Base-by-base conservation (phyloP, 2,888 invertebrate species). In the Euzophera pinguis region DNA sequence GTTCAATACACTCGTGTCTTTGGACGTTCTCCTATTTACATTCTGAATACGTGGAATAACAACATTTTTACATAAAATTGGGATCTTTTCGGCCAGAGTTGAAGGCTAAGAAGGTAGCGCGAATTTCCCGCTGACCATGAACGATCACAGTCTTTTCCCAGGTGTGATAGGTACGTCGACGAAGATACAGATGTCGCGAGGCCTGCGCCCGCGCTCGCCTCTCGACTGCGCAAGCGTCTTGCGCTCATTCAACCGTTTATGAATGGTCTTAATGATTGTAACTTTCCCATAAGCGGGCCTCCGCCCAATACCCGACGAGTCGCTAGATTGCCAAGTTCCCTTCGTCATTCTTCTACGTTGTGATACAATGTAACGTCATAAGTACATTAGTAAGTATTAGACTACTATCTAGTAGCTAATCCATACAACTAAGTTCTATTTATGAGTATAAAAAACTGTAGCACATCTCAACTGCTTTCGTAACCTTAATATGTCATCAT, bases 211-310 rank as follows among this genome's bases (percentile, higher is more conserved):
- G 72, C 74, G 72, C 76, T 73, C 73, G 71, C 74, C 73, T 62
- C 55, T 58, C 61, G 73, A 74, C 74, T 68, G 77, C 78, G 76
- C 78, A 66, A 70, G 76, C 69, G 80, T 77, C 78, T 78, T 79
- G 81, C 75, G 80, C 81, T 82, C 86, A 85, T 87, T 89, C 84
- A 87, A 81, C 78, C 84, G 81, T 80, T 82, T 76, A 85, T 86
- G 86, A 87, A 88, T 87, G 88, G 80, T 79, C 67, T 82, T 83
- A 82, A 83, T 75, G 76, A 78, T 83, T 73, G 83, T 78, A 78
- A 80, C 84, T 85, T 87, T 87, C 86, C 83, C 84, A 84, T 84
- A 79, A 78, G 73, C 74, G 78, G 83, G 76, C 83, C 80, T 77
- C 77, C 76, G 78, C 76, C 73, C 73, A 75, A 61, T 69, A 70